Conservation (phyloP, 2,797 vertebrate genomes). For the Selene dorsalis region DNA sequence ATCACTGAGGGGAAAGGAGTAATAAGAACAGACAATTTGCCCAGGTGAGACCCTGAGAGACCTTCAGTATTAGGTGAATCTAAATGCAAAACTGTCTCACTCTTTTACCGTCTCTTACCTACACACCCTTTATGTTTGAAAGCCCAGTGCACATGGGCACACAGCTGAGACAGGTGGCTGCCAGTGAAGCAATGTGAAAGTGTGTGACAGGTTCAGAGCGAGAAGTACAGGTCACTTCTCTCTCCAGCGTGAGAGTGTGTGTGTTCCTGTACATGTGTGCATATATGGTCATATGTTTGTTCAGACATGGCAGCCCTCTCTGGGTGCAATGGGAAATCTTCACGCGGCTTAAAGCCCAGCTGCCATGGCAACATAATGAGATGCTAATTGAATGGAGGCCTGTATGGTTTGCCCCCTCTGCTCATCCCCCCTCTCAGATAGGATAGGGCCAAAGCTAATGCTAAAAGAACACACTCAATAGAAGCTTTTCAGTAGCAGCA, state of each 20-base stretch:
- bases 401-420: conserved; percentile 71
- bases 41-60: conserved; percentile 24
- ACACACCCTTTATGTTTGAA: conserved; percentile 10
- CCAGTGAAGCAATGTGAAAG: conserved; percentile 28
- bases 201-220: conserved; percentile 57
- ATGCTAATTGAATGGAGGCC: conserved; percentile 85
- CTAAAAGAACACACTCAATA: conserved; percentile 75
- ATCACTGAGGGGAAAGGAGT: neutral
- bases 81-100: neutral
- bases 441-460: conserved; percentile 74
- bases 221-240: conserved; percentile 52
- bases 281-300: conserved; percentile 37
- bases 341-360: conserved; percentile 65
- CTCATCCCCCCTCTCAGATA: conserved; percentile 55
- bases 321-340: conserved; percentile 68
- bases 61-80: conserved; percentile 10
- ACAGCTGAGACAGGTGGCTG: conserved; percentile 42
- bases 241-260: conserved; percentile 26
- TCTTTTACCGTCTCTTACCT: neutral
- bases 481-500: conserved; percentile 52
- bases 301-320: conserved; percentile 48
- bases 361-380: conserved; percentile 84
- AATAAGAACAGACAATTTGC: conserved; percentile 9
- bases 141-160: neutral
- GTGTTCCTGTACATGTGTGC: neutral